These are phyloP conservation scores for Tiliacea citrago DNA, from an alignment of 2,888 invertebrate species.

Conservation along the genomic window DNA sequence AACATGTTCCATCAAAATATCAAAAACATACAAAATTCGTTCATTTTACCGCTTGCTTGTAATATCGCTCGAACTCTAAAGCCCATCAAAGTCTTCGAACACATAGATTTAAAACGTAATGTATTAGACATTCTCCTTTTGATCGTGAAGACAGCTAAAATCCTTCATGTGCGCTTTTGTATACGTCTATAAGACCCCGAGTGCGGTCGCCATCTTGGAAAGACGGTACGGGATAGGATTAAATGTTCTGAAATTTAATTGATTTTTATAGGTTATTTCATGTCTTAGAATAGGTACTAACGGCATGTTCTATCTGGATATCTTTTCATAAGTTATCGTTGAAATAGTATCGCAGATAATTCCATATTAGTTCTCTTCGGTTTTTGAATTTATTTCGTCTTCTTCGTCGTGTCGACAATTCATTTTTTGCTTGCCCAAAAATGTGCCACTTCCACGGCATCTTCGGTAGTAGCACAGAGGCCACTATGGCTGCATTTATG, in stretches of 20 bases:
- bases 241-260: constrained; percentile 4
- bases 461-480: background rate
- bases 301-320: background rate
- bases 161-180: constrained; percentile 50
- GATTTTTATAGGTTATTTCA: background rate
- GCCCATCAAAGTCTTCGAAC: constrained; percentile 49
- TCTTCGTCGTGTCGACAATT: background rate
- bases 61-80: constrained; percentile 27
- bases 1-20: constrained; percentile 14
- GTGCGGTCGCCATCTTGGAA: constrained; percentile 38
- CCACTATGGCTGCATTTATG: too few relatives aligned
- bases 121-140: constrained; percentile 61
- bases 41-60: constrained; percentile 8
- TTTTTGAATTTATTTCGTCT: background rate
- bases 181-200: constrained; percentile 19
- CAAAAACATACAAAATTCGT: constrained; percentile 21
- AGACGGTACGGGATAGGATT: constrained; percentile 11
- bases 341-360: background rate
- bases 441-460: background rate
- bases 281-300: background rate
- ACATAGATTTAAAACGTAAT: constrained; percentile 60
- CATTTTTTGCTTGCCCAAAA: background rate
- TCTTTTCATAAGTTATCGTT: background rate
- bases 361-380: background rate
- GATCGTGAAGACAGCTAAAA: constrained; percentile 46